A percentile compares a stretch with the other conserved stretches of the same genome.
phyloP scores from a whole-genome alignment of 2,797 vertebrate species.

The Pangasius mekongensis region DNA sequence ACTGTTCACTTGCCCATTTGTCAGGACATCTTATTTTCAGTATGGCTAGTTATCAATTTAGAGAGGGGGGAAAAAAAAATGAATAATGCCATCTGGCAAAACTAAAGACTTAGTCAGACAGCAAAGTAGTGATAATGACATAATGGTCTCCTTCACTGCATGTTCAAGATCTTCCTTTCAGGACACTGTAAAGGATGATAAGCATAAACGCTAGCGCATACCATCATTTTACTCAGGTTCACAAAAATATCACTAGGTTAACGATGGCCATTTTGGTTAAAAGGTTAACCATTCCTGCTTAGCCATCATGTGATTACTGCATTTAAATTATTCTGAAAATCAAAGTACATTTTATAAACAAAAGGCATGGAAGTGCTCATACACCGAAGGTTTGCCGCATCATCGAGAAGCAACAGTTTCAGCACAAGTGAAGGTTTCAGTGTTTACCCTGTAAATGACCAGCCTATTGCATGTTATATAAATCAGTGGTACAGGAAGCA shows the following conservation, averaged over 20 bases:
- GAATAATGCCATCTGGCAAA: constrained; percentile 1
- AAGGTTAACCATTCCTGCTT: background rate
- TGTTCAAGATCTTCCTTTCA: background rate
- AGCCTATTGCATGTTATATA: background rate
- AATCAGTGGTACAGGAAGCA: constrained; percentile 14
- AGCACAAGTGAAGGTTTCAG: constrained; percentile 9
- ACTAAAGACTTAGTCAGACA: background rate
- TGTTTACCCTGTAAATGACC: background rate
- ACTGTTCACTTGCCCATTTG: constrained; percentile 63
- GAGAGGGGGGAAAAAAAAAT: background rate
- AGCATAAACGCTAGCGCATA: background rate
- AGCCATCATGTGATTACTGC: background rate
- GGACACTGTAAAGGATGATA: background rate
- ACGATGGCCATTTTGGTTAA: background rate
- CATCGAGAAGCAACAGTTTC: constrained; percentile 16
- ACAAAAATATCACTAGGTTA: background rate
- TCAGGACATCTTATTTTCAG: constrained; percentile 56
- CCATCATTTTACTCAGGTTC: background rate
- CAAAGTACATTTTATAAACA: background rate
- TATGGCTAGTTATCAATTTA: constrained; percentile 49
- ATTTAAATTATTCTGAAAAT: background rate
- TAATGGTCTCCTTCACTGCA: background rate
- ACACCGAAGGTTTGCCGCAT: background rate
- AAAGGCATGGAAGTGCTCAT: background rate
- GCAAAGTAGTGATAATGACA: constrained; percentile 13